These are phyloP conservation scores for Neodiprion lecontei DNA, from an alignment of 1,140 invertebrate species.

Conservation along the genomic window DNA sequence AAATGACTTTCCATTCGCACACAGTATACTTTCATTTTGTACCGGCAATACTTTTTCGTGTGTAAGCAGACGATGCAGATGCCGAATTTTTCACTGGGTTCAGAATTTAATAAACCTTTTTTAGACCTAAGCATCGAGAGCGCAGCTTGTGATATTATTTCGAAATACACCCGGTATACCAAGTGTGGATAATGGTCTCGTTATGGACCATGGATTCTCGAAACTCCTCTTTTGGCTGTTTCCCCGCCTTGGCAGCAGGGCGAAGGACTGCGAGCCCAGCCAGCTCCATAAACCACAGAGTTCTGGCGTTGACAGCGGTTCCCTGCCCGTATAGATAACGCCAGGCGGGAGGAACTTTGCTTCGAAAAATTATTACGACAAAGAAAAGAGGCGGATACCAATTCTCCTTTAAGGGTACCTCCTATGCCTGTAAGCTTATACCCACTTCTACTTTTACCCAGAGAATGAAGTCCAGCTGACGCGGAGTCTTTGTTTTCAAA, in stretches of 20 bases:
- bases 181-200: neutral
- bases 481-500: too few relatives aligned
- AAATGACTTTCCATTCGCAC: too few relatives aligned
- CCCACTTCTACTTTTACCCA: too few relatives aligned
- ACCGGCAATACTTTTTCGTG: too few relatives aligned
- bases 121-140: too few relatives aligned
- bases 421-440: too few relatives aligned
- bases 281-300: conserved; percentile 1
- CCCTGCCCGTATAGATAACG: neutral
- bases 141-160: too few relatives aligned
- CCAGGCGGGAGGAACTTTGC: neutral
- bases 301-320: neutral
- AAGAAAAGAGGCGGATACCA: neutral
- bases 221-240: conserved; percentile 1
- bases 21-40: too few relatives aligned
- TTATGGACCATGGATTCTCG: conserved; percentile 1
- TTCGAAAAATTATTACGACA: neutral
- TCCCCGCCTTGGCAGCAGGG: neutral
- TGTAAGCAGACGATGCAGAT: too few relatives aligned
- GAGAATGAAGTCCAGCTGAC: too few relatives aligned
- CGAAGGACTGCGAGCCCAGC: neutral
- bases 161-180: neutral
- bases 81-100: too few relatives aligned
- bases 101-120: too few relatives aligned
- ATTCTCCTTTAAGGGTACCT: neutral